Evolutionary conservation across 2,797 vertebrate species (phyloP).

Genomic region (Cryptoprocta ferox): DNA sequence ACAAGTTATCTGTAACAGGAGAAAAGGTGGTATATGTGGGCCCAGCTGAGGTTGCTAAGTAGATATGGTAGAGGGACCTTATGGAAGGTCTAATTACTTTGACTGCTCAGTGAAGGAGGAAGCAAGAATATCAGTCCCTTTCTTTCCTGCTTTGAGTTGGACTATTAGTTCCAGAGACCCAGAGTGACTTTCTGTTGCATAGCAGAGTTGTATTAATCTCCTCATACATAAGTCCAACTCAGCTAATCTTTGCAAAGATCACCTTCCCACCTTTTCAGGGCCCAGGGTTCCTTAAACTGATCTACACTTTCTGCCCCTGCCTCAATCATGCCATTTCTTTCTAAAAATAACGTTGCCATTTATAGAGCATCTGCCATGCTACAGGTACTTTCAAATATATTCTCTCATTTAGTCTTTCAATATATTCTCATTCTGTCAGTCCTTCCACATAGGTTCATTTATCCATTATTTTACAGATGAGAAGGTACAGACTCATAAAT

Average conservation of each 20-base stretch:
- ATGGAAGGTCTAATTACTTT: not conserved
- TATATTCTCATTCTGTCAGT: not conserved
- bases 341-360: not conserved
- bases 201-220: not conserved
- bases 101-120: not conserved
- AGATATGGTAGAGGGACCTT: no score
- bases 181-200: not conserved
- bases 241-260: not conserved
- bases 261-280: not conserved
- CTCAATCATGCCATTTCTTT: not conserved
- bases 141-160: not conserved
- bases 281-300: not conserved
- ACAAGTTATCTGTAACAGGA: not conserved
- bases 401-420: not conserved
- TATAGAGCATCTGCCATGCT: not conserved
- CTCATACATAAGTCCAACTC: not conserved
- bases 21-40: not conserved
- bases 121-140: not conserved
- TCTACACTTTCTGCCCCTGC: not conserved
- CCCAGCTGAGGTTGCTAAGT: not conserved
- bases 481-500: not conserved
- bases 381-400: not conserved
- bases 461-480: not conserved
- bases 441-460: not conserved
- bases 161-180: not conserved